Conservation (phyloP, 2,113 vertebrate species). For the Gymnogyps californianus region DNA sequence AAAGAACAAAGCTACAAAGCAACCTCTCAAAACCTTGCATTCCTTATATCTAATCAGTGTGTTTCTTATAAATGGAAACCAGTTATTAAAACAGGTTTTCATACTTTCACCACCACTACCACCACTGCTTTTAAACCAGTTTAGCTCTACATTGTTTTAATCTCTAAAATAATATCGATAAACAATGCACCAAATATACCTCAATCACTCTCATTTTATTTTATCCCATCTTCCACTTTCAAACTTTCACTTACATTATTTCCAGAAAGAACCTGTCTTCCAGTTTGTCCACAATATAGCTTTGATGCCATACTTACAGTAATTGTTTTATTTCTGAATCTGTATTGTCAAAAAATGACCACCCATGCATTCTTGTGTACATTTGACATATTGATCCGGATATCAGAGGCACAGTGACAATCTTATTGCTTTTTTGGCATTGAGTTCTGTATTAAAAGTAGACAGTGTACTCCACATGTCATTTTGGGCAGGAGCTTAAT, state of each 20-base stretch:
- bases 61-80: neutral
- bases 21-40: neutral
- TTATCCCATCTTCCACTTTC: neutral
- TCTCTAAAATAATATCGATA: neutral
- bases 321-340: neutral
- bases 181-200: neutral
- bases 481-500: neutral
- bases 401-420: neutral
- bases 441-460: neutral
- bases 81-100: neutral
- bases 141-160: neutral
- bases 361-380: accelerated
- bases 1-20: neutral
- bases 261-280: neutral
- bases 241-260: neutral
- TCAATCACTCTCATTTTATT: neutral
- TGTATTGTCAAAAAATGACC: neutral
- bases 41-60: neutral
- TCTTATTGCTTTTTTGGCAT: neutral
- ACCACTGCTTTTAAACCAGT: neutral
- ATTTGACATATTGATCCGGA: neutral
- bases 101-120: neutral
- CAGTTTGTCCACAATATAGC: neutral
- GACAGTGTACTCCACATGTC: neutral
- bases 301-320: neutral